Percentiles rank a stretch among this genome's conserved stretches.
These are phyloP conservation scores for Ashinkailepas kermadecensis DNA, from an alignment of 2,888 invertebrate genomes.

Conservation along the genomic window DNA sequence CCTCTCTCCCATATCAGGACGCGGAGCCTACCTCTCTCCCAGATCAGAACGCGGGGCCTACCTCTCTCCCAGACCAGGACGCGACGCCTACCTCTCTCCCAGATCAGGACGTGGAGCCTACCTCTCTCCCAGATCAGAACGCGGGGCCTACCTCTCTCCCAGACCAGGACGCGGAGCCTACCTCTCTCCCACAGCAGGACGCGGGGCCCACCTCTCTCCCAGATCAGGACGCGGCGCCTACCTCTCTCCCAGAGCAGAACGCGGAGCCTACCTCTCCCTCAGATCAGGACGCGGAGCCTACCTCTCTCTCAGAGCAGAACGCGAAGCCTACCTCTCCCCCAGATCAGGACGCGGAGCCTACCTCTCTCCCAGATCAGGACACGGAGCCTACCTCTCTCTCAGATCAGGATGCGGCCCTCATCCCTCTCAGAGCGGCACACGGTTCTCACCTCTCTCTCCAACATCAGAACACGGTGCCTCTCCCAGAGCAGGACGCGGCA, in stretches of 20 bases:
- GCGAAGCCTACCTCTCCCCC: too few relatives aligned
- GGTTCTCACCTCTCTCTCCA: conserved; percentile 54
- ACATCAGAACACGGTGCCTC: conserved; percentile 80
- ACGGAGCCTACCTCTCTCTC: conserved; percentile 56
- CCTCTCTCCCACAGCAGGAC: conserved; percentile 77
- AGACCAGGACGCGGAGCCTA: conserved; percentile 56
- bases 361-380: not conserved
- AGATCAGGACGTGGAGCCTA: not conserved
- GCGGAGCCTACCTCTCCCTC: conserved; percentile 56
- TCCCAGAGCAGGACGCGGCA: conserved; percentile 49
- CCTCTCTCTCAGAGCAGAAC: too few relatives aligned
- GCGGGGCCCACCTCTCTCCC: conserved; percentile 82
- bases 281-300: too few relatives aligned
- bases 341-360: not conserved
- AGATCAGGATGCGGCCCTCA: conserved; percentile 67
- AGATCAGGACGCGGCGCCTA: conserved; percentile 70
- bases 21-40: conserved; percentile 56
- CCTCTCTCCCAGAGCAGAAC: too few relatives aligned
- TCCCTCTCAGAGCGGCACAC: conserved; percentile 63
- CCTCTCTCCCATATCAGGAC: conserved; percentile 75
- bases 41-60: conserved; percentile 84
- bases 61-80: conserved; percentile 75
- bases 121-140: not conserved
- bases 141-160: conserved; percentile 56
- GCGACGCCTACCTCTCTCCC: conserved; percentile 51